These are phyloP conservation scores for Cheilinus undulatus DNA, from an alignment of 2,113 vertebrate species.

Conservation along the genomic window DNA sequence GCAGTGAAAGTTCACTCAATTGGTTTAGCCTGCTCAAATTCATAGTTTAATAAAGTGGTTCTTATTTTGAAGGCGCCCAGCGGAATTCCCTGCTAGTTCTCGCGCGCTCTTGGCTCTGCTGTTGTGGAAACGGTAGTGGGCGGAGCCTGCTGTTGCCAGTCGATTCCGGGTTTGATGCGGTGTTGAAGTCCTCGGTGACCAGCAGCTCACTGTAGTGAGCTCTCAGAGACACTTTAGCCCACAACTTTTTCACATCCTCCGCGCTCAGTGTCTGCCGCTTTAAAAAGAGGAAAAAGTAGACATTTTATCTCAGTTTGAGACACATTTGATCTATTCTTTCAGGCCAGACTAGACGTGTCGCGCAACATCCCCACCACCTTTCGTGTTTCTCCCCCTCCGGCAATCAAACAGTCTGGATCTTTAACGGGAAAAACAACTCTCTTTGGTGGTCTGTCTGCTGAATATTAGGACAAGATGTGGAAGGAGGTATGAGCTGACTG, in stretches of 20 bases:
- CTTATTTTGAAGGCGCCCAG: constrained; percentile 45
- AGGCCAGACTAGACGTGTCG: constrained; percentile 62
- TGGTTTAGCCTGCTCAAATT: too few relatives aligned
- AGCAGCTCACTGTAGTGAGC: constrained; percentile 21
- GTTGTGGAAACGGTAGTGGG: constrained; percentile 64
- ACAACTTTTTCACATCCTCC: constrained; percentile 50
- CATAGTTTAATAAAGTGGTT: background rate
- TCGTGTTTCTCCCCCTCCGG: background rate
- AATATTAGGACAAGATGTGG: constrained; percentile 23
- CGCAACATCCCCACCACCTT: constrained; percentile 44
- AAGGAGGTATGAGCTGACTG: constrained; percentile 15
- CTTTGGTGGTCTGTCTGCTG: constrained; percentile 5
- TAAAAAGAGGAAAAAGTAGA: background rate
- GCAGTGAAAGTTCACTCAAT: too few relatives aligned
- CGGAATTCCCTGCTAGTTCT: background rate
- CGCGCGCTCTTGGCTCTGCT: constrained; percentile 11
- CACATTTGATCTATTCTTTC: constrained; percentile 6
- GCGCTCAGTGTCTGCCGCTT: background rate
- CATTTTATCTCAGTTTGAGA: background rate
- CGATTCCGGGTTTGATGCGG: constrained; percentile 54
- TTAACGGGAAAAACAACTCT: constrained; percentile 8
- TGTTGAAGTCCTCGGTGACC: constrained; percentile 50
- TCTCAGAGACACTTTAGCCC: constrained; percentile 7
- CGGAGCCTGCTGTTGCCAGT: constrained; percentile 60
- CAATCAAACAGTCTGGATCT: constrained; percentile 23